These are phyloP conservation scores for Phalanger gymnotis DNA, from an alignment of 2,797 vertebrate species.

Conservation along the genomic window DNA sequence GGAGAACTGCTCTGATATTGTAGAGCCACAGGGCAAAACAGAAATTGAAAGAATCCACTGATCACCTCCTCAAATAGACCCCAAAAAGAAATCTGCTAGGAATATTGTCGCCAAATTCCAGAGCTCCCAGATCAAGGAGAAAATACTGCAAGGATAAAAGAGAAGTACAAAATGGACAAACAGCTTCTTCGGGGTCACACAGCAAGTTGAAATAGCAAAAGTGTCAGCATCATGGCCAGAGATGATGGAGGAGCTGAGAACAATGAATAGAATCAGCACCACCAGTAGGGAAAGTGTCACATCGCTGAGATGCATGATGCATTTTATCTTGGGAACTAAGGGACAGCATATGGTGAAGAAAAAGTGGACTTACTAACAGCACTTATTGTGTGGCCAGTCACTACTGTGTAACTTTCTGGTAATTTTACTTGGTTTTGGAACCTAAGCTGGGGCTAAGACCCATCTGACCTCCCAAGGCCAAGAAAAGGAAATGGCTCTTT, in stretches of 20 bases:
- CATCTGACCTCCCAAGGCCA: background rate
- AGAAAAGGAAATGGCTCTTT: background rate
- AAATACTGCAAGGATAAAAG: background rate
- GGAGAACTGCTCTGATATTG: no score
- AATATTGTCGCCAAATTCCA: no score
- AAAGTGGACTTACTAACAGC: background rate
- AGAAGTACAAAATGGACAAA: background rate
- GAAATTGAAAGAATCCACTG: no score
- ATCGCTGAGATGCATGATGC: background rate
- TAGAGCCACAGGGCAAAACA: no score
- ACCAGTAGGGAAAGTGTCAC: background rate
- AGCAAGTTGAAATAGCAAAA: background rate
- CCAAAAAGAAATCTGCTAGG: no score
- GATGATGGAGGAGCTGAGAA: background rate
- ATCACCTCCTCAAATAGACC: no score
- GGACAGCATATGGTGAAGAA: background rate
- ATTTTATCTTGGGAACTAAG: background rate
- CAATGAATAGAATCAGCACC: background rate
- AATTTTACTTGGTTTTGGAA: background rate
- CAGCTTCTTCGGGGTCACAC: background rate
- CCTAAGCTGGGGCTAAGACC: background rate
- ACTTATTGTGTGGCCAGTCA: background rate
- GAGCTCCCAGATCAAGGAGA: no score
- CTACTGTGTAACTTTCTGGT: background rate
- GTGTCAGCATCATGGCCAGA: background rate